phyloP scores from a whole-genome alignment of 2,888 invertebrate species.

The Noctuana brunneofusca region DNA sequence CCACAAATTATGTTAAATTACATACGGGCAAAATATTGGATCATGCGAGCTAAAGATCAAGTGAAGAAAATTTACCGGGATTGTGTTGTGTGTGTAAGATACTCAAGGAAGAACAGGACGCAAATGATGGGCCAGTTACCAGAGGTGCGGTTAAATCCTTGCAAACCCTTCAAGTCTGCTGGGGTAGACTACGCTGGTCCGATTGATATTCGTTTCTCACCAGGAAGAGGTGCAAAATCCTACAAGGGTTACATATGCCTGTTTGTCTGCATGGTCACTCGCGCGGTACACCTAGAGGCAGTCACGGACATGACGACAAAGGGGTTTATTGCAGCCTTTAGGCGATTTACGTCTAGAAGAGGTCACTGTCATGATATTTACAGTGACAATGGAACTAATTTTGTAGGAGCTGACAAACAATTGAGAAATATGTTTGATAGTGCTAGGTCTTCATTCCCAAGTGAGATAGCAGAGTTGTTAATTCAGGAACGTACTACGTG shows the following conservation, averaged over 20 bases:
- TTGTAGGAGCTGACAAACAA: not conserved
- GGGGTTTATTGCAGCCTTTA: not conserved
- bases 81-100: not conserved
- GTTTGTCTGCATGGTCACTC: slow-evolving; percentile 4
- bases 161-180: not conserved
- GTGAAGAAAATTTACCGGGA: not conserved
- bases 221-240: slow-evolving; percentile 11
- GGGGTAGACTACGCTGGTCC: not conserved
- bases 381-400: slow-evolving; percentile 1
- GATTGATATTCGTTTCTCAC: not conserved
- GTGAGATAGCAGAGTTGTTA: not conserved
- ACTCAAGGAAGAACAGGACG: not conserved
- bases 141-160: not conserved
- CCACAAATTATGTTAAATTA: not conserved
- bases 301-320: not conserved
- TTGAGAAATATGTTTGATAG: not conserved
- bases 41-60: not conserved
- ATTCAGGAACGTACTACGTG: not conserved
- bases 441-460: not conserved
- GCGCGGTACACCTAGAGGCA: not conserved
- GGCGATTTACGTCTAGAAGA: not conserved
- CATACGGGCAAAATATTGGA: slow-evolving; percentile 5
- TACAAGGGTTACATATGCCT: slow-evolving; percentile 12
- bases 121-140: not conserved
- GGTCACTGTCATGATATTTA: not conserved